Conservation (phyloP, 1,140 invertebrate genomes). For the Conopomorpha cramerella region DNA sequence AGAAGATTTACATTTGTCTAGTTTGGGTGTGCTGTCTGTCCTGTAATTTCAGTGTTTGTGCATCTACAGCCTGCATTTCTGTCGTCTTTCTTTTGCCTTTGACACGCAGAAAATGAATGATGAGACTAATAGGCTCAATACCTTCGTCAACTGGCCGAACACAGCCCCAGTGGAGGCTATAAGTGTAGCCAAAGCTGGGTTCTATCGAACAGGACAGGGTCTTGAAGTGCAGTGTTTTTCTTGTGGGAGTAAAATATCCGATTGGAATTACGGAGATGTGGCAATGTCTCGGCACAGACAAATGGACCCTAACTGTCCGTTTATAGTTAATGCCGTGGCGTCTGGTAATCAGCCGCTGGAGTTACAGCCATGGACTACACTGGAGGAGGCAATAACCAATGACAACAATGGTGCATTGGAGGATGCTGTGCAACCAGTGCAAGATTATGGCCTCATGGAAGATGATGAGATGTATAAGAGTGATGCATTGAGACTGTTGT, state of each 20-base stretch:
- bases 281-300: slow-evolving; percentile 68
- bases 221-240: slow-evolving; percentile 76
- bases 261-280: slow-evolving; percentile 79
- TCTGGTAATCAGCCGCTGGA: slow-evolving; percentile 69
- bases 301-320: slow-evolving; percentile 71
- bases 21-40: no score
- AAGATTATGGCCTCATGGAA: slow-evolving; percentile 26
- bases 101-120: slow-evolving; percentile 68
- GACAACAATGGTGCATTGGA: slow-evolving; percentile 6
- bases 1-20: no score
- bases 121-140: slow-evolving; percentile 70
- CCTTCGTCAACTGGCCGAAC: slow-evolving; percentile 73
- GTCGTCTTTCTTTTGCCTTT: slow-evolving; percentile 1
- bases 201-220: slow-evolving; percentile 74
- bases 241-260: slow-evolving; percentile 71
- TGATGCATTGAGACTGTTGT: slow-evolving; percentile 58
- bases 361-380: slow-evolving; percentile 9
- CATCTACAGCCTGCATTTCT: no score
- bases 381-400: slow-evolving; percentile 5
- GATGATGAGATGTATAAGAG: slow-evolving; percentile 55
- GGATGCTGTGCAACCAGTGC: slow-evolving; percentile 12
- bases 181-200: slow-evolving; percentile 79
- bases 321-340: slow-evolving; percentile 66
- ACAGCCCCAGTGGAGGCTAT: slow-evolving; percentile 66
- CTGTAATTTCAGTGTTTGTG: no score